phyloP scores from a whole-genome alignment of 2,888 invertebrate species.

The Hoplodrina blanda region DNA sequence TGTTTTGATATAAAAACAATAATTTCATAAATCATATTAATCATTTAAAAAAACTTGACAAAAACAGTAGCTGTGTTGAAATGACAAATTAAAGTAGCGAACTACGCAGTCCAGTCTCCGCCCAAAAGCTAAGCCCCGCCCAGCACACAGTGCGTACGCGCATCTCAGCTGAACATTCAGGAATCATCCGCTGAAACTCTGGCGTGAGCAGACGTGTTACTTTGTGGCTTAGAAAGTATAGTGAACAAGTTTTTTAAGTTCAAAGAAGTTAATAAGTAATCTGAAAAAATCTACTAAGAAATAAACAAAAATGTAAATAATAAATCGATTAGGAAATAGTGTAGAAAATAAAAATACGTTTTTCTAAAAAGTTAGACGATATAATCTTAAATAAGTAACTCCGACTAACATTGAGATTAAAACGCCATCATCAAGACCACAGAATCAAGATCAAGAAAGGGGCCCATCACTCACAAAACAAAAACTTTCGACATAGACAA shows the following conservation, averaged over 20 bases:
- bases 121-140: constrained; percentile 75
- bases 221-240: constrained; percentile 1
- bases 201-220: constrained; percentile 50
- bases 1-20: not conserved
- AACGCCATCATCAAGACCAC: not conserved
- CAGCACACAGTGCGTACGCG: constrained; percentile 55
- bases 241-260: not conserved
- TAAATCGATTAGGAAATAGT: too few species aligned
- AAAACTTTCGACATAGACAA: constrained; percentile 33
- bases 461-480: not conserved
- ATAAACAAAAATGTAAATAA: not conserved
- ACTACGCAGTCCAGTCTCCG: constrained; percentile 55
- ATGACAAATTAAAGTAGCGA: constrained; percentile 31
- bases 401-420: too few species aligned
- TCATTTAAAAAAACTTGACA: not conserved
- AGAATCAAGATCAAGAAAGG: not conserved
- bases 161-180: constrained; percentile 55
- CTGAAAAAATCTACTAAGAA: not conserved
- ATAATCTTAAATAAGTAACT: too few species aligned
- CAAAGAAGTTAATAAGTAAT: not conserved
- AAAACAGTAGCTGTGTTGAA: constrained; percentile 9
- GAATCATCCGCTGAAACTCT: constrained; percentile 63
- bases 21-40: too few species aligned
- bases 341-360: too few species aligned
- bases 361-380: too few species aligned